Evolutionary conservation across 2,113 vertebrate species (phyloP).

Genomic region (Pomatorhinus ruficollis): DNA sequence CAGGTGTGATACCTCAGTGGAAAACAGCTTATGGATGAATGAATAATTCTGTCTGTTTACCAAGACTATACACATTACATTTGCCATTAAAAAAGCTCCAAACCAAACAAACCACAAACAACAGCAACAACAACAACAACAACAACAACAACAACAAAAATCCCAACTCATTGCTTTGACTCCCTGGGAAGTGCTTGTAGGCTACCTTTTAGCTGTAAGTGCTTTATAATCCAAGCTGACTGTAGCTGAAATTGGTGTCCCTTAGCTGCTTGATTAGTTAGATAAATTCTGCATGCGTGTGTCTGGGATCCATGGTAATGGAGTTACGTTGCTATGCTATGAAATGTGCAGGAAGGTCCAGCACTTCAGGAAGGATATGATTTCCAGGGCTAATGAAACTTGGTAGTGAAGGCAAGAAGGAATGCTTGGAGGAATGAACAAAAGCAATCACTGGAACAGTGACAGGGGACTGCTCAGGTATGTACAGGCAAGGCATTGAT

Average conservation of each 20-base stretch:
- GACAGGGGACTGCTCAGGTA: neutral
- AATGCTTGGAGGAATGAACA: neutral
- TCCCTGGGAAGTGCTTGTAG: neutral
- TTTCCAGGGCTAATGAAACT: conserved; percentile 21
- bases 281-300: conserved; percentile 33
- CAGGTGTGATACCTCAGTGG: neutral
- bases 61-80: neutral
- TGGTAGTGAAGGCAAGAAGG: neutral
- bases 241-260: conserved; percentile 28
- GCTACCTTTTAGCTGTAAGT: neutral
- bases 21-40: neutral
- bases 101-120: neutral
- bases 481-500: neutral
- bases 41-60: neutral
- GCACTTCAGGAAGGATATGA: neutral
- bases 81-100: neutral
- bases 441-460: neutral
- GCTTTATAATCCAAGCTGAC: neutral
- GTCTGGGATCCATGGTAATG: conserved; percentile 64
- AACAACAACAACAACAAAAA: too few species aligned
- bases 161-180: neutral
- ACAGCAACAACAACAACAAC: too few species aligned
- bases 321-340: conserved; percentile 60
- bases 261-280: neutral
- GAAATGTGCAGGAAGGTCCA: conserved; percentile 21